Conservation (phyloP, 2,797 vertebrate species). For the Arctocebus calabarensis region DNA sequence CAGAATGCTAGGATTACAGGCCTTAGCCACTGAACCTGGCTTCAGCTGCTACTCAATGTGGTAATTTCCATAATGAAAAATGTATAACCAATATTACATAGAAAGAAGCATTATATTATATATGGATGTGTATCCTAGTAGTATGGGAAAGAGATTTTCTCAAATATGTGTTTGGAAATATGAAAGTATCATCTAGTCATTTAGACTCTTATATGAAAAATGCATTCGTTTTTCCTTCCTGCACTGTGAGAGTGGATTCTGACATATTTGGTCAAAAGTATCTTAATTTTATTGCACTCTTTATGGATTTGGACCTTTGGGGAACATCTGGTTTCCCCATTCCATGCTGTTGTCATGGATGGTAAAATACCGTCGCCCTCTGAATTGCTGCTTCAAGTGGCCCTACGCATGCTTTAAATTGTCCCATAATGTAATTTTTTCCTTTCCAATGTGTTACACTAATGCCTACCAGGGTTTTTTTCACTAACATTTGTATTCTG, state of each 20-base stretch:
- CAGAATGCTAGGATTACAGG: no score
- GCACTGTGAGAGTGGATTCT: conserved; percentile 59
- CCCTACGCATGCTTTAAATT: conserved; percentile 26
- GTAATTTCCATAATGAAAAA: not conserved
- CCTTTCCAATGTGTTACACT: conserved; percentile 54
- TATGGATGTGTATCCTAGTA: not conserved
- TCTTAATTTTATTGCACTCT: conserved; percentile 43
- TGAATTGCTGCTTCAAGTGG: not conserved
- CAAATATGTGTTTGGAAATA: not conserved
- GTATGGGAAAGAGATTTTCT: not conserved
- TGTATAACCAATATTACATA: not conserved
- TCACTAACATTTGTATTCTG: conserved; percentile 39
- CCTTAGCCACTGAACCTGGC: no score
- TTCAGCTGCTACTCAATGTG: not conserved
- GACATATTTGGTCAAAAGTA: conserved; percentile 78
- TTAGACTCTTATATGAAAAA: not conserved
- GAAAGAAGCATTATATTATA: not conserved
- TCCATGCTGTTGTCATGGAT: conserved; percentile 50
- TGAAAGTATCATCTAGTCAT: not conserved
- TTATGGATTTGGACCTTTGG: not conserved
- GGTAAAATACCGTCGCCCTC: conserved; percentile 25
- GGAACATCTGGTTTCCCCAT: conserved; percentile 3
- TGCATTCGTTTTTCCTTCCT: conserved; percentile 17
- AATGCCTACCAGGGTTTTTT: not conserved
- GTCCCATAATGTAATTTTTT: conserved; percentile 24